Evolutionary conservation across 2,888 invertebrate genomes (phyloP), one percentile per base, ranked within the genome.

Genomic region (Lottia gigantea): DNA sequence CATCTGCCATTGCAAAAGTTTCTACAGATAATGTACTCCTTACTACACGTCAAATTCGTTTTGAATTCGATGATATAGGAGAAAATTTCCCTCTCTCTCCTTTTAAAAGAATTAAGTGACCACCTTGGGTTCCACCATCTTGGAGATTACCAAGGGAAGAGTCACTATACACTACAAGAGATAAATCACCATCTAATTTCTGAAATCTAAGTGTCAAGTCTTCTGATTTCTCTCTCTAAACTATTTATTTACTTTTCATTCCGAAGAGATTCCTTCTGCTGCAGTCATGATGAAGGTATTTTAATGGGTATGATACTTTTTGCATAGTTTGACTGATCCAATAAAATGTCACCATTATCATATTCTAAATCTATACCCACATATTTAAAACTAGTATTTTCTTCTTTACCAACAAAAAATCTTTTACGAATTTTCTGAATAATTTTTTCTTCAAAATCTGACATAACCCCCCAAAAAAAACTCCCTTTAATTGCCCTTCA

Each of bases 361-460:
- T 15, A 55, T 55, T 46, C 46, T 25, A 70, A 40, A 6, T 66
- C 62, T n/a, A 70, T 66, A 14, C 72, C 69, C 7, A 70, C 40
- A 62, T 70, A 70, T 40, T 55, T 49, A 49, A 72, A 66, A 15
- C 62, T 62, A 15, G 23, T 55, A 14, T 46, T 62, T 23, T 68
- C 62, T 19, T 68, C 67, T 26, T 68, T 68, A 23, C 67, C 67
- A 46, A 66, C 72, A 23, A 23, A 40, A 47, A 70, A 47, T 45
- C 16, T 63, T 15, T 64, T 19, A 19, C 70, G 46, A 14, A 70
- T 47, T 61, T 62, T n/a, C 16, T 47, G 14, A 4, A 72, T 72
- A 15, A 67, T 64, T 4, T 23, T 40, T 25, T 46, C n/a, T 46
- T 66, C 64, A 40, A 72, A 72, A 14, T 46, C 26, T 23, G 11